These are phyloP conservation scores for Stenurella melanura DNA, from an alignment of 2,888 invertebrate species.

Conservation along the genomic window DNA sequence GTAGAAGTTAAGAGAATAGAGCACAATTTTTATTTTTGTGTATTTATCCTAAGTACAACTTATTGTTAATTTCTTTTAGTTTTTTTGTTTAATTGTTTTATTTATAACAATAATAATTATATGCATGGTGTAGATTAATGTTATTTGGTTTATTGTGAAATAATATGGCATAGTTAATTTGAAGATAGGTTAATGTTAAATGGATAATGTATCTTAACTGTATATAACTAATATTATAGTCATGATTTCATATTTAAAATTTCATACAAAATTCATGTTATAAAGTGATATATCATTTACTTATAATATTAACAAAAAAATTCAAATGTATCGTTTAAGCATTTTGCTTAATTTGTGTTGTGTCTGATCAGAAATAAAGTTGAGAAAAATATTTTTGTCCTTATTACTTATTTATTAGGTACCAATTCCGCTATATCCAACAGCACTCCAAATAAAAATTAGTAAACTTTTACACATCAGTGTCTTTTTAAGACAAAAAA, in stretches of 20 bases:
- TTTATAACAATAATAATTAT: conserved; percentile 33
- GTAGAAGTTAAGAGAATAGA: conserved; percentile 42
- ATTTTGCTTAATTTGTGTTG: conserved; percentile 66
- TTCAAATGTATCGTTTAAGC: conserved; percentile 59
- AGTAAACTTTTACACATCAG: too few species aligned
- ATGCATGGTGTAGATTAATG: conserved; percentile 43
- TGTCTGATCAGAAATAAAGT: conserved; percentile 61
- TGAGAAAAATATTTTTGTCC: conserved; percentile 43
- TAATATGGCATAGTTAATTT: conserved; percentile 38
- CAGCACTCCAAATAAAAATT: too few species aligned
- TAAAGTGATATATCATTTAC: conserved; percentile 58
- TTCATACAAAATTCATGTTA: conserved; percentile 54
- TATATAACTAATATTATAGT: conserved; percentile 50
- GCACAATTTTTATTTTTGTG: conserved; percentile 52
- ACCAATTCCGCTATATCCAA: too few species aligned
- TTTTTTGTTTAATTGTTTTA: conserved; percentile 19
- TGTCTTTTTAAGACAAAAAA: too few species aligned
- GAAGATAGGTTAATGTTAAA: conserved; percentile 43
- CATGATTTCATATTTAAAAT: conserved; percentile 49
- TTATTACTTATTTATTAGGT: not conserved
- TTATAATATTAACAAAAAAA: conserved; percentile 58
- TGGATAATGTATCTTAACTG: conserved; percentile 51
- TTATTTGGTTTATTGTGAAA: conserved; percentile 38
- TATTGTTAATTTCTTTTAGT: conserved; percentile 27
- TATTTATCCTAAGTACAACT: conserved; percentile 47